phyloP scores from a whole-genome alignment of 2,888 invertebrate genomes.

The Allolobophora icterica region DNA sequence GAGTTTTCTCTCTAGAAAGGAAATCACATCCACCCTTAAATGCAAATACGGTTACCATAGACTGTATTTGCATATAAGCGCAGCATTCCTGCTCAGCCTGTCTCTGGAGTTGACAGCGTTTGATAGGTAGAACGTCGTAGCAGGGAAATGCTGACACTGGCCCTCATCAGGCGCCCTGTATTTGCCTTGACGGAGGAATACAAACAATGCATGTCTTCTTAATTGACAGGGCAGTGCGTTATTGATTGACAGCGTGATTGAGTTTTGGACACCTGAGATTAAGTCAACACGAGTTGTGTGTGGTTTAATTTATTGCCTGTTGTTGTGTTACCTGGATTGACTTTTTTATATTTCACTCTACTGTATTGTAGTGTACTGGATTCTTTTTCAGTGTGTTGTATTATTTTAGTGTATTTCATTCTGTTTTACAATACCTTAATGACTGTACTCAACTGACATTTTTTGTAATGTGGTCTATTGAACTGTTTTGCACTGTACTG shows the following conservation, averaged over 20 bases:
- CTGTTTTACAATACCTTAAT: too few species aligned
- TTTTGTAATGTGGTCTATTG: too few species aligned
- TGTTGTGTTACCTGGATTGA: too few species aligned
- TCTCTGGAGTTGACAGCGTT: not conserved
- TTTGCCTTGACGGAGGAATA: not conserved
- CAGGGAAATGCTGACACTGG: not conserved
- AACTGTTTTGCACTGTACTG: too few species aligned
- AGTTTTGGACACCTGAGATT: not conserved
- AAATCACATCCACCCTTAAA: not conserved
- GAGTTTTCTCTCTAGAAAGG: not conserved
- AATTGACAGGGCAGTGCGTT: not conserved
- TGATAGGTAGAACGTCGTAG: not conserved
- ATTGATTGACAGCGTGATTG: not conserved
- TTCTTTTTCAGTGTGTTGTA: too few species aligned
- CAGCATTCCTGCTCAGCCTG: not conserved
- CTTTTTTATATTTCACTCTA: too few species aligned
- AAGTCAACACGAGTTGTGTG: not conserved
- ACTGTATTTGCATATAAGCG: slow-evolving; percentile 1
- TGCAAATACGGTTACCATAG: not conserved
- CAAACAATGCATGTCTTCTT: not conserved
- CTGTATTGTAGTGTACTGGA: too few species aligned
- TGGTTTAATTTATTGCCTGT: not conserved
- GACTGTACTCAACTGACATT: too few species aligned
- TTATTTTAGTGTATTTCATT: too few species aligned
- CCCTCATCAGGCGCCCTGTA: not conserved